A percentile compares a stretch with the other conserved stretches of the same genome.
Evolutionary conservation across 2,888 invertebrate genomes (phyloP).

Genomic region (Nemotelus nigrinus): DNA sequence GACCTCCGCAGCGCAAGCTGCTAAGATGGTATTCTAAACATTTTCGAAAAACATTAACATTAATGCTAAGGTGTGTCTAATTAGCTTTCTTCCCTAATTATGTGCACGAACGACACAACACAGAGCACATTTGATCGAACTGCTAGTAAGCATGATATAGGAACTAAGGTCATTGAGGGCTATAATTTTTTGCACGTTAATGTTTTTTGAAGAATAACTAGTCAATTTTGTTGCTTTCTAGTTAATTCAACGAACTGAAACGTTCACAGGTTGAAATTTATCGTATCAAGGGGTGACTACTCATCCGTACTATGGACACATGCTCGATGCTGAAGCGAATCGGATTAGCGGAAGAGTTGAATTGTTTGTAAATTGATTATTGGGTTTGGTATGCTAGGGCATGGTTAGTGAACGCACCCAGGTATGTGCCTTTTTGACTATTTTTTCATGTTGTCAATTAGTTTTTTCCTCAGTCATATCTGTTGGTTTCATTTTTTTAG

Average conservation of each 20-base stretch:
- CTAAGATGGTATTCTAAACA: background rate
- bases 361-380: too few species aligned
- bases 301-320: background rate
- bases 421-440: too few species aligned
- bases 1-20: background rate
- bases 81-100: slow-evolving; percentile 25
- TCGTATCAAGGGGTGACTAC: background rate
- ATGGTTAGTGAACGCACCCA: too few species aligned
- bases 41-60: slow-evolving; percentile 2
- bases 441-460: too few species aligned
- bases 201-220: background rate
- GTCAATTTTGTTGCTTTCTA: background rate
- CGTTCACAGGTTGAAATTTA: too few species aligned
- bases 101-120: background rate
- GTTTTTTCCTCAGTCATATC: too few species aligned
- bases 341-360: too few species aligned
- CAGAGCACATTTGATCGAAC: background rate
- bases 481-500: too few species aligned
- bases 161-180: background rate
- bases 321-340: background rate
- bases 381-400: too few species aligned
- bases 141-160: background rate
- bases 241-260: background rate
- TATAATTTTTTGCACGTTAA: background rate
- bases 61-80: slow-evolving; percentile 24